These are phyloP conservation scores for Blastomussa wellsi DNA, from an alignment of 92 coral and sea anemone species.

Conservation along the genomic window DNA sequence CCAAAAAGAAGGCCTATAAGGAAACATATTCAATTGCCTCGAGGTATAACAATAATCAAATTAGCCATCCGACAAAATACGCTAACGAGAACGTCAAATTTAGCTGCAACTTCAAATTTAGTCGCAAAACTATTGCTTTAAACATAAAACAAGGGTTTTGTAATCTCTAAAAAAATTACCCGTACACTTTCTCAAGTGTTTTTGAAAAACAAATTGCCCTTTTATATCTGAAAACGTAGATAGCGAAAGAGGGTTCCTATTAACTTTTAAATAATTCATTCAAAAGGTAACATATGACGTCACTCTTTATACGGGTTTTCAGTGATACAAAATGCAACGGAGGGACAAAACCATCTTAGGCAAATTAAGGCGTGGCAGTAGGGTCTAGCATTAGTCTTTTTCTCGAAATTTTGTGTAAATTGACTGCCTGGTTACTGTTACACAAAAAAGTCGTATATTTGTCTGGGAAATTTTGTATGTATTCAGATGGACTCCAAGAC, in stretches of 20 bases:
- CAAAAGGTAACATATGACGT: background rate
- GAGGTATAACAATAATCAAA: background rate
- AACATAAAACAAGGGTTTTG: background rate
- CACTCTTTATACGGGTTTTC: background rate
- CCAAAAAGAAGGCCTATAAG: background rate
- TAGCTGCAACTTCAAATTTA: background rate
- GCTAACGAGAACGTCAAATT: background rate
- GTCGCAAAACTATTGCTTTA: background rate
- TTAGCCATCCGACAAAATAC: background rate
- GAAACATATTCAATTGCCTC: background rate
- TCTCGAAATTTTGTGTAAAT: too few relatives aligned
- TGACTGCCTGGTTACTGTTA: too few relatives aligned
- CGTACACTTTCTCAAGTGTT: background rate
- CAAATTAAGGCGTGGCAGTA: too few relatives aligned
- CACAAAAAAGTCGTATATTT: too few relatives aligned
- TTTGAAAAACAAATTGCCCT: background rate
- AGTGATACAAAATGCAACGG: too few relatives aligned
- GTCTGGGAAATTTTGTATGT: too few relatives aligned
- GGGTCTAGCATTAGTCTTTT: too few relatives aligned
- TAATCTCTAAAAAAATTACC: background rate
- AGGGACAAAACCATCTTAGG: too few relatives aligned
- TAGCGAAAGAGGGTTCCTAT: background rate
- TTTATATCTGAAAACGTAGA: background rate
- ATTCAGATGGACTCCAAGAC: too few relatives aligned
- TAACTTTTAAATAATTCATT: too few relatives aligned